Evolutionary conservation across 1,140 invertebrate species (phyloP), one percentile per base, ranked within the genome.

Genomic region (Temnothorax nylanderi): DNA sequence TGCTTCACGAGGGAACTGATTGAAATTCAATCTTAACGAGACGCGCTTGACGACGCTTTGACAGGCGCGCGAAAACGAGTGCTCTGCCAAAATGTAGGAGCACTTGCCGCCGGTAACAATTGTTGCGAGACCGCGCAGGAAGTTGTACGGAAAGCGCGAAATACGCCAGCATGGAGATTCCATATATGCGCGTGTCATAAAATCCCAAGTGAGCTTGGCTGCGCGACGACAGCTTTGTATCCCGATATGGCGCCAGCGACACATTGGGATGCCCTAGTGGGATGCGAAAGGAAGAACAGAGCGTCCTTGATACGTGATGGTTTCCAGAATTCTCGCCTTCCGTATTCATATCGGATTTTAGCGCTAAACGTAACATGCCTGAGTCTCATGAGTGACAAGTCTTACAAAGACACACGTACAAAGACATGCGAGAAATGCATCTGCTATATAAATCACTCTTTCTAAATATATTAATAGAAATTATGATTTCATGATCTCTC

Each of bases 21-120:
- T 60, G 37, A 54, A 82, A 87, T 88, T 87, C 71, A 44, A 82
- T 56, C 72, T 41, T 75, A 85, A 85, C 74, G 74, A 85, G 82
- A 78, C 37, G 41, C 34, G 74, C 21, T 64, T 64, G 75, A 65
- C 47, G 74, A 54, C 34, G 74, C 82, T 85, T 78, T 85, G 82
- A 85, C 58, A 72, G 67, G 51, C 47, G 51, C 26, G 69, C 44
- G 58, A 10, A 77, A 75, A 85, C 10, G 72, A 85, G 41, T 51
- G 13, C 4, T 18, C n/a, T 44, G 21, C 74, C 72, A 7, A 76
- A 85, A 64, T 47, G 47, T 54, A 51, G 54, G 60, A 77, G 72
- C 58, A 64, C 75, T 77, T 77, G 62, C 44, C 44, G 62, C 44
- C 44, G 49, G 37, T 6, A 18, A 80, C 76, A 18, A 78, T 47